Evolutionary conservation across 1,140 invertebrate genomes (phyloP).

Genomic region (Drosophila pruinosa): DNA sequence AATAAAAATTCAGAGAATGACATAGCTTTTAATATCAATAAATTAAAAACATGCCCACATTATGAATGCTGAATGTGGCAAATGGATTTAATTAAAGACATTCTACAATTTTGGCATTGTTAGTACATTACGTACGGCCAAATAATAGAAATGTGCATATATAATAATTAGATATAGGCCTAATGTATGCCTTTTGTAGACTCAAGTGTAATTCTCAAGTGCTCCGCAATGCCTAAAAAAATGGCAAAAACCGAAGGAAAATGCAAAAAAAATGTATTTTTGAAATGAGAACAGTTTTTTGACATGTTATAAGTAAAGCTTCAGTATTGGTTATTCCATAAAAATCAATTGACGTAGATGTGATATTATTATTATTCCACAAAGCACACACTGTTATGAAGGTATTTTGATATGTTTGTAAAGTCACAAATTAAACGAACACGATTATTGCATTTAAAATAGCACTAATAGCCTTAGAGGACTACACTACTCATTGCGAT

Average conservation of each 20-base stretch:
- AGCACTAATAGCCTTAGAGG: background rate
- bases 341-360: background rate
- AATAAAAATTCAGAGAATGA: constrained; percentile 6
- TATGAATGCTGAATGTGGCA: constrained; percentile 10
- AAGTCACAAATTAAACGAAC: constrained; percentile 3
- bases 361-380: background rate
- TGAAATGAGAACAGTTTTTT: background rate
- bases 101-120: constrained; percentile 18
- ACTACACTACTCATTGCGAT: background rate
- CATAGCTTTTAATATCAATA: constrained; percentile 7
- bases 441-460: constrained; percentile 8
- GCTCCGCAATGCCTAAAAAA: constrained; percentile 7
- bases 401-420: background rate
- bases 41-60: constrained; percentile 1
- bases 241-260: background rate
- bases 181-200: constrained; percentile 9
- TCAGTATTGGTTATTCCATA: background rate
- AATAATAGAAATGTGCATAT: background rate
- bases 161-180: constrained; percentile 4
- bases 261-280: background rate
- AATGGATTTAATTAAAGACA: constrained; percentile 44
- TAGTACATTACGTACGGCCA: constrained; percentile 32
- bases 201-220: constrained; percentile 42
- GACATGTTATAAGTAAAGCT: background rate
- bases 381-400: background rate